These are phyloP conservation scores for Loripinus fragilis DNA, from an alignment of 2,888 invertebrate species.

Conservation along the genomic window DNA sequence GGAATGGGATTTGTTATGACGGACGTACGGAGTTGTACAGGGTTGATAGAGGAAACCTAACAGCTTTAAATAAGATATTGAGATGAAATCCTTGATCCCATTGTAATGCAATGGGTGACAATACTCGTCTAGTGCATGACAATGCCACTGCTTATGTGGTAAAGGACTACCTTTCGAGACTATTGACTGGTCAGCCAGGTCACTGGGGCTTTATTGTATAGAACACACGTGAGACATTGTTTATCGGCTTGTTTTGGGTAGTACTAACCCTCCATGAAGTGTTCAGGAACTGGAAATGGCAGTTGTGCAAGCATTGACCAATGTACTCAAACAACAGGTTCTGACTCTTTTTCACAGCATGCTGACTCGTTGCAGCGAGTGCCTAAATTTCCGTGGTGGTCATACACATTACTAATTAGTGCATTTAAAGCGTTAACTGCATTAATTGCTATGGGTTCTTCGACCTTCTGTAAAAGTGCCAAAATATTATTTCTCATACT, in stretches of 20 bases:
- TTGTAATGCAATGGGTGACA: slow-evolving; percentile 10
- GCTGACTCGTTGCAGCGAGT: not conserved
- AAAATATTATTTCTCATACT: not conserved
- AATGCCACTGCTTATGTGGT: slow-evolving; percentile 15
- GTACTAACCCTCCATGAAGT: too few relatives aligned
- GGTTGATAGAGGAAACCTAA: too few relatives aligned
- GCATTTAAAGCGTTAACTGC: not conserved
- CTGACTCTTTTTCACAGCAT: too few relatives aligned
- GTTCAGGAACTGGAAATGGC: not conserved
- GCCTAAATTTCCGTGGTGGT: not conserved
- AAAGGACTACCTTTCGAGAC: slow-evolving; percentile 12
- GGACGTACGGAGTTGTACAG: not conserved
- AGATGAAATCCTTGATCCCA: slow-evolving; percentile 4
- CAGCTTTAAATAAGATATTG: not conserved
- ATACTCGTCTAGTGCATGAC: slow-evolving; percentile 17
- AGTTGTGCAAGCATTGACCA: not conserved
- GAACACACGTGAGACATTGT: slow-evolving; percentile 1
- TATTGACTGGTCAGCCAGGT: slow-evolving; percentile 22
- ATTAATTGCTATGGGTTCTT: not conserved
- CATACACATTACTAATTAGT: too few relatives aligned
- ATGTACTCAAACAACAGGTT: too few relatives aligned
- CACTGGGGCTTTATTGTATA: slow-evolving; percentile 2
- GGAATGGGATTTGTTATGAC: too few relatives aligned
- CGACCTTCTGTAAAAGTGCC: not conserved
- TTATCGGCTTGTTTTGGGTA: not conserved